Conservation (phyloP, 2,888 invertebrate genomes). For the Microchrysa polita region DNA sequence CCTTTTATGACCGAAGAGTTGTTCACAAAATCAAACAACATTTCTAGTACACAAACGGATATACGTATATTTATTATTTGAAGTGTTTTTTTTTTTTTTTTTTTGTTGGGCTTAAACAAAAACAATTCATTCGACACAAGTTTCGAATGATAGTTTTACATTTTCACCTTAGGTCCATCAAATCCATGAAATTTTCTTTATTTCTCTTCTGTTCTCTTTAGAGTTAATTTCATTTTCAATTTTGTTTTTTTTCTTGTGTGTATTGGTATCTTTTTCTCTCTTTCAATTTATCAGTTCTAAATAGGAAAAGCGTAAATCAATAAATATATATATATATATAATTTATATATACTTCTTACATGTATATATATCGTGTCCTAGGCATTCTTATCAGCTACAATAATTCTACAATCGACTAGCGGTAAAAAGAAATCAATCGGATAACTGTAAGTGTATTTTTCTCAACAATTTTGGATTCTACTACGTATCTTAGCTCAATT, state of each 20-base stretch:
- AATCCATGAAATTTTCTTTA: conserved; percentile 29
- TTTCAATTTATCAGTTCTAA: neutral
- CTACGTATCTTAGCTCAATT: too few relatives aligned
- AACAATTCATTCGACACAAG: conserved; percentile 11
- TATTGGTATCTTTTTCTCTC: too few relatives aligned
- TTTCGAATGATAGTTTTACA: conserved; percentile 26
- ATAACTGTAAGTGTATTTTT: too few relatives aligned
- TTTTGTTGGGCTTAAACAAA: conserved; percentile 8
- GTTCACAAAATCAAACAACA: too few relatives aligned
- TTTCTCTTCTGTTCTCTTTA: conserved; percentile 1
- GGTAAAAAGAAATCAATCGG: too few relatives aligned
- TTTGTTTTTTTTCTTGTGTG: neutral
- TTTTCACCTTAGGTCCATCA: conserved; percentile 40
- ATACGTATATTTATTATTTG: conserved; percentile 38
- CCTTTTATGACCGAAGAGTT: too few relatives aligned
- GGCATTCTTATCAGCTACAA: conserved; percentile 9
- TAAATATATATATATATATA: neutral
- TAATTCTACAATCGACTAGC: neutral
- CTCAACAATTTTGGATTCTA: too few relatives aligned
- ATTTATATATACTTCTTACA: too few relatives aligned
- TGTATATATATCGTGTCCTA: conserved; percentile 6
- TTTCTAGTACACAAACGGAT: conserved; percentile 37
- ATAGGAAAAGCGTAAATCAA: conserved; percentile 35
- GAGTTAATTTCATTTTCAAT: neutral
- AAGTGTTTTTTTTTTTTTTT: too few relatives aligned